Evolutionary conservation across 92 coral and sea anemone genomes (phyloP).

Genomic region (Isaurus tuberculatus): DNA sequence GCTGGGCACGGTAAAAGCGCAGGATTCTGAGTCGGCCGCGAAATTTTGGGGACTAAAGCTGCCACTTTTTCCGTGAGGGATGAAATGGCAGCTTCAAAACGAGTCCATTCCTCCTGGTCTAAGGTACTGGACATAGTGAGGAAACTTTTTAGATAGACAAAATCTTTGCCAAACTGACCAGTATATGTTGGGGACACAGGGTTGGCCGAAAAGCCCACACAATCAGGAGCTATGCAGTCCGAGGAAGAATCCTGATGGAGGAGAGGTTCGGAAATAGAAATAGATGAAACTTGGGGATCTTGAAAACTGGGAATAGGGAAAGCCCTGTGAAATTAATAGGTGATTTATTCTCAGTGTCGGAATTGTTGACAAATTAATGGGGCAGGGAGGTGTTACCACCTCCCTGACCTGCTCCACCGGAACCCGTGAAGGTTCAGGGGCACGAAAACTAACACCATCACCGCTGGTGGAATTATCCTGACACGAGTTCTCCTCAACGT

Average conservation of each 20-base stretch:
- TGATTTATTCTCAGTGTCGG: neutral
- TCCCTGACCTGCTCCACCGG: too few species aligned
- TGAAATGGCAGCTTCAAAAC: neutral
- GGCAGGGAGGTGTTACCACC: too few species aligned
- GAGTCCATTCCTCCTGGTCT: conserved; percentile 11
- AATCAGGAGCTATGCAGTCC: too few species aligned
- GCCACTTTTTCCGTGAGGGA: neutral
- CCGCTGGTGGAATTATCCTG: too few species aligned
- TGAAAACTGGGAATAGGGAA: neutral
- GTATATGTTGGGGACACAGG: neutral
- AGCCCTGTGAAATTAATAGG: neutral
- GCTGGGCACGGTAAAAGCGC: neutral
- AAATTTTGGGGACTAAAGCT: conserved; percentile 4
- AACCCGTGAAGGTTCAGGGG: too few species aligned
- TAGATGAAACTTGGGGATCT: too few species aligned
- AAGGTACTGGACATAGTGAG: neutral
- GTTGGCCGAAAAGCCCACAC: neutral
- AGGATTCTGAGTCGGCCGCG: neutral
- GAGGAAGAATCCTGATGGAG: neutral
- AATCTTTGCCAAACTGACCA: conserved; percentile 2
- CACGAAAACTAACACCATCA: too few species aligned
- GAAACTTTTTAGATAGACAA: neutral
- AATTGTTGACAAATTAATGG: too few species aligned
- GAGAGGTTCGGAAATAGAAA: neutral
- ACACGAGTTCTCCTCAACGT: too few species aligned